phyloP scores from a whole-genome alignment of 1,140 invertebrate species.

The Neodiprion fabricii region DNA sequence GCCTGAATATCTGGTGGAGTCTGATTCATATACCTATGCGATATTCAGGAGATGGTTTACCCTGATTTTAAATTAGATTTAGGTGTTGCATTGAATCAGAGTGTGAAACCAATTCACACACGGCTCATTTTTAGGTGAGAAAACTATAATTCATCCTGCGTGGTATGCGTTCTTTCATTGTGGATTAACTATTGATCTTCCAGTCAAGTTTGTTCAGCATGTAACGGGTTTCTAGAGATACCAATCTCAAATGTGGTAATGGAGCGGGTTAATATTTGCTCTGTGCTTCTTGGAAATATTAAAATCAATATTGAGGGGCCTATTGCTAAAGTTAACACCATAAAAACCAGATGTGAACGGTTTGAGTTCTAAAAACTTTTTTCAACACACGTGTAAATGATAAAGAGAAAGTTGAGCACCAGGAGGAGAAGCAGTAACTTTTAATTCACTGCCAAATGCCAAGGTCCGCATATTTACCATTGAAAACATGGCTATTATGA shows the following conservation, averaged over 20 bases:
- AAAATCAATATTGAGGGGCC: neutral
- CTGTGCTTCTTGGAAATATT: neutral
- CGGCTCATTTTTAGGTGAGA: no score
- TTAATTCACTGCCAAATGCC: conserved; percentile 1
- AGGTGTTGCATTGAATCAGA: neutral
- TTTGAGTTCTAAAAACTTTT: neutral
- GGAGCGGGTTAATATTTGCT: neutral
- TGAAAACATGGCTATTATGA: neutral
- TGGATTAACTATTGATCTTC: no score
- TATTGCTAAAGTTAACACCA: neutral
- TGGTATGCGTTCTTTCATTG: no score
- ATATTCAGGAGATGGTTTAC: neutral
- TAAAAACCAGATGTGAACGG: neutral
- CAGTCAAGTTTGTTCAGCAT: no score
- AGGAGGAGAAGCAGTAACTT: neutral
- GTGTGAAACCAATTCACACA: neutral
- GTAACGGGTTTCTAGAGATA: neutral
- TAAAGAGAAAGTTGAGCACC: neutral
- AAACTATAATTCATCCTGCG: no score
- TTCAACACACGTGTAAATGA: neutral
- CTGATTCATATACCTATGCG: neutral
- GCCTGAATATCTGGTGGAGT: neutral
- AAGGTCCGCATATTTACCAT: neutral
- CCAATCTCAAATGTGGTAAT: neutral
- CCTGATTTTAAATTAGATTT: neutral